These are phyloP conservation scores for Rotaria magnacalcarata DNA, from an alignment of 2,888 invertebrate genomes.

Conservation along the genomic window DNA sequence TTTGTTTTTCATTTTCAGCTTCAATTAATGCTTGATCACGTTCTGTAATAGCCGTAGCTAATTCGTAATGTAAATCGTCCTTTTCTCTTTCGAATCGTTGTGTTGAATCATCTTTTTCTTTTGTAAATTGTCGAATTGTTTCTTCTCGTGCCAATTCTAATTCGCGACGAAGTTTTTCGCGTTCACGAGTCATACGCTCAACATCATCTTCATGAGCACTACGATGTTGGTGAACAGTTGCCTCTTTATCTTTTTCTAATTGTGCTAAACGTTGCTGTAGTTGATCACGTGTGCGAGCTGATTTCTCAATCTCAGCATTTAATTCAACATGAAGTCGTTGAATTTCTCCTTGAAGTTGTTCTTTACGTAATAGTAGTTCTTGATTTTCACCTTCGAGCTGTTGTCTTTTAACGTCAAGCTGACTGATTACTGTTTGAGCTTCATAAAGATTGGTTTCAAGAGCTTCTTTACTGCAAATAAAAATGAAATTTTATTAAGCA, in stretches of 20 bases:
- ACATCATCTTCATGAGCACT: constrained; percentile 60
- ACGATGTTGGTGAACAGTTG: constrained; percentile 52
- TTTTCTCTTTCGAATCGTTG: constrained; percentile 72
- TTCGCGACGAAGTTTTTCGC: constrained; percentile 58
- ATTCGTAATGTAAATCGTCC: constrained; percentile 72
- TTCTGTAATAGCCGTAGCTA: constrained; percentile 78
- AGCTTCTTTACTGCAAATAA: constrained; percentile 37
- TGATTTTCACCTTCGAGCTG: constrained; percentile 61
- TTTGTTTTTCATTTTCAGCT: constrained; percentile 90
- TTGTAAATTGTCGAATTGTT: constrained; percentile 50
- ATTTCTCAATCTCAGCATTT: constrained; percentile 55
- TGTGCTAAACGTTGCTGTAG: constrained; percentile 66
- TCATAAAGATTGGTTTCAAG: constrained; percentile 60
- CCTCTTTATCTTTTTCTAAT: neutral
- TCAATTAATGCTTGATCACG: constrained; percentile 82
- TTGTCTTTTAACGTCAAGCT: constrained; percentile 57
- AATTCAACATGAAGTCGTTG: constrained; percentile 56
- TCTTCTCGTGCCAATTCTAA: constrained; percentile 56
- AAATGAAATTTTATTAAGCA: neutral
- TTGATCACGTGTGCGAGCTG: constrained; percentile 61
- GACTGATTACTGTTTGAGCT: constrained; percentile 53
- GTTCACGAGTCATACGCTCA: constrained; percentile 53
- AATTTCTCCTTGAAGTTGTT: constrained; percentile 60
- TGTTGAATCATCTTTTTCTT: constrained; percentile 70
- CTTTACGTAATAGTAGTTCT: constrained; percentile 58